phyloP scores from a whole-genome alignment of 2,797 vertebrate species.

The Arctocebus calabarensis region DNA sequence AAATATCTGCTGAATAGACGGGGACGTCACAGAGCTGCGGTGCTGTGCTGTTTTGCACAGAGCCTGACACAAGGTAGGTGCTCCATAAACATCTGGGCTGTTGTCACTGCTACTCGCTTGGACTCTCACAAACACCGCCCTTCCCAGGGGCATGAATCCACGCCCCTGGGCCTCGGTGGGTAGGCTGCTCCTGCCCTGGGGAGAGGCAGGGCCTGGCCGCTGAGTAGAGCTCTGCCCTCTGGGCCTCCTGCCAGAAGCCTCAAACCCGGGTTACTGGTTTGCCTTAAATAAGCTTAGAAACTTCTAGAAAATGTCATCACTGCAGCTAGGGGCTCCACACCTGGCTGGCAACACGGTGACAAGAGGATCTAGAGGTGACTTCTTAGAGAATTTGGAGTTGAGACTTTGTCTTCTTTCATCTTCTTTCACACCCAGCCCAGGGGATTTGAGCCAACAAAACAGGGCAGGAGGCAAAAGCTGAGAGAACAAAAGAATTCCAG shows the following conservation, averaged over 20 bases:
- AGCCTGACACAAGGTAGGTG: rapidly evolving
- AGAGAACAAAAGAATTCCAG: not conserved
- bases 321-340: not conserved
- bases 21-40: rapidly evolving
- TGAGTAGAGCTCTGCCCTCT: not conserved
- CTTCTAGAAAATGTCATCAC: not conserved
- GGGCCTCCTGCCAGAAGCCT: not conserved
- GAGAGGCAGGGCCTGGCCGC: not conserved
- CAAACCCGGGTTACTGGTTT: not conserved
- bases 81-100: not conserved
- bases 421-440: not conserved
- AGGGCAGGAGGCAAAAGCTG: not conserved
- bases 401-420: not conserved
- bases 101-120: not conserved
- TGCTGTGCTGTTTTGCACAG: rapidly evolving
- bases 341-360: not conserved
- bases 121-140: not conserved
- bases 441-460: not conserved
- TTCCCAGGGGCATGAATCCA: rapidly evolving
- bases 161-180: rapidly evolving
- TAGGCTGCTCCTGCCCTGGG: rapidly evolving
- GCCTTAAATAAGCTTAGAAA: not conserved
- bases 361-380: not conserved
- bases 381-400: not conserved
- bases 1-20: rapidly evolving